A percentile compares a stretch with the other conserved stretches of the same genome.
Evolutionary conservation across 2,888 invertebrate species (phyloP).

Genomic region (Notodonta ziczac): DNA sequence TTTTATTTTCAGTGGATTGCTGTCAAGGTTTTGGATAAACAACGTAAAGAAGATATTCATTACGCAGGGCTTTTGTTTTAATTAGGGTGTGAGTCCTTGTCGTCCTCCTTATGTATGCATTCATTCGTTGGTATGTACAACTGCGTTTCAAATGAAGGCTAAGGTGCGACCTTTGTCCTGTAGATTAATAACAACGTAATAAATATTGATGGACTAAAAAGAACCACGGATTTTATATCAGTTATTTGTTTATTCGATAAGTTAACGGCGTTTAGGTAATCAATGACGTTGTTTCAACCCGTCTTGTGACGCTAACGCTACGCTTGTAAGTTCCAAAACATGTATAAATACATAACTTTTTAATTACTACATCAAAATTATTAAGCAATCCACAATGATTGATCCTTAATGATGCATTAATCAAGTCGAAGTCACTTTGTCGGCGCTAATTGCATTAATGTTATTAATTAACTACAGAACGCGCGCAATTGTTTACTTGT

Average conservation of each 20-base stretch:
- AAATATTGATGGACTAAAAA: too few species aligned
- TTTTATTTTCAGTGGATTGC: constrained; percentile 55
- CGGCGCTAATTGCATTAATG: constrained; percentile 19
- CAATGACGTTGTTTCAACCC: too few species aligned
- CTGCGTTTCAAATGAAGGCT: constrained; percentile 17
- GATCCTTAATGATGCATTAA: constrained; percentile 16
- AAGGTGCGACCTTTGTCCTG: background rate
- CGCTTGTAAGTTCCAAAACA: too few species aligned
- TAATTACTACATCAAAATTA: too few species aligned
- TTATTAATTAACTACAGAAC: constrained; percentile 18
- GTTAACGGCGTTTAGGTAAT: too few species aligned
- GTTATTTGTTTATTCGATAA: too few species aligned
- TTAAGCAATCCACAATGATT: too few species aligned
- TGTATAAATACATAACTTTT: too few species aligned
- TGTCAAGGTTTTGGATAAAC: constrained; percentile 68
- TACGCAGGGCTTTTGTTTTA: constrained; percentile 35
- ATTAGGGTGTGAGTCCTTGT: constrained; percentile 45
- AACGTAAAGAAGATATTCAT: constrained; percentile 34
- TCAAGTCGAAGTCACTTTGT: constrained; percentile 19
- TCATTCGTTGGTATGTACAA: constrained; percentile 36
- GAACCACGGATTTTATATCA: too few species aligned
- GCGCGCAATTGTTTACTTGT: constrained; percentile 13
- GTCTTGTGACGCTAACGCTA: too few species aligned
- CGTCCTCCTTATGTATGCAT: constrained; percentile 42
- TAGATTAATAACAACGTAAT: background rate